Evolutionary conservation across 2,797 vertebrate genomes (phyloP).

Genomic region (Acomys russatus): DNA sequence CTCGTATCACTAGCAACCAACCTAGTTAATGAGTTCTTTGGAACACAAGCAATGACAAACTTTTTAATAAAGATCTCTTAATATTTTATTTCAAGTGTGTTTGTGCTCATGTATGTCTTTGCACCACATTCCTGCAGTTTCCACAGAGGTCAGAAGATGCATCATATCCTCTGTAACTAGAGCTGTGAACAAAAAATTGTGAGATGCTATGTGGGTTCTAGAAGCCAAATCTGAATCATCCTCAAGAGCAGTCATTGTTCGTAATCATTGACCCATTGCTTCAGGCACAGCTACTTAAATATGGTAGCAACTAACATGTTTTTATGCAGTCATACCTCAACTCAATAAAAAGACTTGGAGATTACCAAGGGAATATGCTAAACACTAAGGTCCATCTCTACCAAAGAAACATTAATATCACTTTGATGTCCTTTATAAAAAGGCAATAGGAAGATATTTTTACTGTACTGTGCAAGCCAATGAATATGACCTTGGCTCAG

Average conservation of each 20-base stretch:
- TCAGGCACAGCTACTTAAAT: neutral
- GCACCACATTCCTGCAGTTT: neutral
- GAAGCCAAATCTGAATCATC: too few species aligned
- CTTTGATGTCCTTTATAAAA: constrained; percentile 47
- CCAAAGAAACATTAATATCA: constrained; percentile 44
- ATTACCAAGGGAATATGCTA: constrained; percentile 24
- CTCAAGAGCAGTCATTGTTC: neutral
- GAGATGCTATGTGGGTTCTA: neutral
- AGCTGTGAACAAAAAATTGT: neutral
- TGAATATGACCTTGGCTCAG: neutral
- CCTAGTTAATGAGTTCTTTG: neutral
- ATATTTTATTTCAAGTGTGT: neutral
- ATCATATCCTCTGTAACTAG: neutral
- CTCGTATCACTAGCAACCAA: neutral
- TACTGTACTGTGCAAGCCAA: constrained; percentile 51
- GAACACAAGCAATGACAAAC: neutral
- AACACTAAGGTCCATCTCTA: constrained; percentile 8
- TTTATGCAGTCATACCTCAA: neutral
- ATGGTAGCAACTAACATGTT: neutral
- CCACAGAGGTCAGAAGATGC: too few species aligned
- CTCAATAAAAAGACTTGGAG: constrained; percentile 13
- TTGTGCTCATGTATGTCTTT: neutral
- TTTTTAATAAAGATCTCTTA: too few species aligned
- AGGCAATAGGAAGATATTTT: constrained; percentile 23
- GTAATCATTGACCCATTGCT: neutral